Evolutionary conservation across 30 jellyfish, hydroid and myxozoan genomes (phyloP), one percentile per base, ranked within the genome.

Genomic region (Phacellophora camtschatica): DNA sequence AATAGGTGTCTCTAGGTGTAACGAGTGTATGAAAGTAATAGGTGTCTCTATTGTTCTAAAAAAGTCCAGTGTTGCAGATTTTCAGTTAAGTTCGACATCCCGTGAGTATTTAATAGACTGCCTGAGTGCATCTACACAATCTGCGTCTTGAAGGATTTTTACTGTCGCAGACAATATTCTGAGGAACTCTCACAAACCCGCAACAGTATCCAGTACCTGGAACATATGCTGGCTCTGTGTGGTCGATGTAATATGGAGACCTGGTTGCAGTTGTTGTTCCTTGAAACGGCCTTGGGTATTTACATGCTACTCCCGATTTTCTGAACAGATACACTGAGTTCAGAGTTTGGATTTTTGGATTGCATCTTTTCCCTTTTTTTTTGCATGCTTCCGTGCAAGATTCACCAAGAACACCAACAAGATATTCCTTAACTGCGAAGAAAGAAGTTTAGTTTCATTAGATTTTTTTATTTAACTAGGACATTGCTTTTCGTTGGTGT

Each of bases 291-390:
- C 68, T 34, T 5, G 89, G 89, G 74, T 35, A 16, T 37, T 62
- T 77, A 48, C 89, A 77, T 8, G 30, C 19, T 8, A 61, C 71
- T 16, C 89, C 89, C 1, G 81, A 81, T 48, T 25, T 25, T 25
- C 29, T 31, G 71, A 77, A 77, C 54, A 61, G 45, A 36, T 77
- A 43, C 31, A 45, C 65, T 0, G 89, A 41, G 48, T 77, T 46
- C 42, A 62, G 37, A 3, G 81, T 77, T 10, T 15, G 70, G 69
- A 77, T 59, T 45, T 31, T 31, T 34, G 28, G 30, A 32, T 61
- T 59, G 74, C 89, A 77, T 0, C 49, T 41, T 29, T 62, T 77
- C 6, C 74, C 89, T 0, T 2, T 0, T 34, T 43, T 32, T 13
- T 48, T 12, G 80, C 80, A 66, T 2, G n/a, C 13, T 50, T 33